Evolutionary conservation across 2,113 vertebrate species (phyloP), one percentile per base, ranked within the genome.

Genomic region (Prinia subflava): DNA sequence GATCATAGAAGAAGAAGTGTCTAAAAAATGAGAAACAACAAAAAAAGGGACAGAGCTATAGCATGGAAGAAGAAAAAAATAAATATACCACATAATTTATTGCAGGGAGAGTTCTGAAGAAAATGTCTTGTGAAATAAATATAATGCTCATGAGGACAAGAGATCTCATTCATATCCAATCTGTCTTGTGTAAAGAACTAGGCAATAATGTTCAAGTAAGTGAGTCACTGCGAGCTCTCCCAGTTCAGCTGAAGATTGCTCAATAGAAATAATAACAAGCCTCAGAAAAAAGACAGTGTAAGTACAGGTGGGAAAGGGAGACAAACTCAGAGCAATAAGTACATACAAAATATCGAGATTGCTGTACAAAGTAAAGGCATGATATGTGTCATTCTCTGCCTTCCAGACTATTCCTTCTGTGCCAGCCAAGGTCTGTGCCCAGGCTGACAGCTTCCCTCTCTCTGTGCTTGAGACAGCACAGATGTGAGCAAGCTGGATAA

Each of bases 151-250:
- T 69, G 89, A 96, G 95, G 90, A 97, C 86, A 94, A 91, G 92
- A 97, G 93, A 90, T 92, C 90, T 96, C 95, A 90, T 95, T 97
- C 90, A 13, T 89, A 96, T 96, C 86, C 91, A 97, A 97, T 97
- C 95, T 94, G 94, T 98, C 97, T 97, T 98, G 95, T 97, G 97
- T 96, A 98, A 96, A 97, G 97, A 96, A 96, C 96, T 87, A 93
- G 86, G 97, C 97, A 94, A 97, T 98, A 98, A 97, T 83, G 90
- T 64, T 97, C 96, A 95, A 97, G 97, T 96, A 97, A 98, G 95
- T 52, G 91, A 96, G 90, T 83, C 92, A 93, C 91, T 84, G 80
- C 9, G 74, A 95, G 96, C 94, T 96, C 95, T 95, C 89, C 89
- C 88, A 89, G 83, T 92, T 94, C 91, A 71, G 83, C 94, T 95